A percentile compares a stretch with the other conserved stretches of the same genome.
Evolutionary conservation across 2,888 invertebrate genomes (phyloP).

Genomic region (Agrochola lychnidis): DNA sequence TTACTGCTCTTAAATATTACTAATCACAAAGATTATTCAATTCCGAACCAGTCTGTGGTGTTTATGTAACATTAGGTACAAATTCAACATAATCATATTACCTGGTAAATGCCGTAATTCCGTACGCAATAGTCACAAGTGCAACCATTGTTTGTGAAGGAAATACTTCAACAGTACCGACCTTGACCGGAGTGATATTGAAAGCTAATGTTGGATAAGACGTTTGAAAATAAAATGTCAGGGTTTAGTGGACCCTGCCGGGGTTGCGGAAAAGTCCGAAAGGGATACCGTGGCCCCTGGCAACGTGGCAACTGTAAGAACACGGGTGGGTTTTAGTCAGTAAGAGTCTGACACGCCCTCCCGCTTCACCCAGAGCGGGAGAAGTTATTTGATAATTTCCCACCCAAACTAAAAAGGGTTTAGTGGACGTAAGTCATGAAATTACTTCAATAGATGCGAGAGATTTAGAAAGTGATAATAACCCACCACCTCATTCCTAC

Average conservation of each 20-base stretch:
- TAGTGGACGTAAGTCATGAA: neutral
- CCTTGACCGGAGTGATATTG: slow-evolving; percentile 53
- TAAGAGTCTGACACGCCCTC: too few relatives aligned
- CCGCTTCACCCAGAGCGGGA: too few relatives aligned
- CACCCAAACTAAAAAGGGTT: slow-evolving; percentile 2
- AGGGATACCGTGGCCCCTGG: too few relatives aligned
- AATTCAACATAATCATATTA: slow-evolving; percentile 23
- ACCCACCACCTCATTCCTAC: neutral
- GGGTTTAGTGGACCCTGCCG: neutral
- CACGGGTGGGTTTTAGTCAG: too few relatives aligned
- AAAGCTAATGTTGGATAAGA: slow-evolving; percentile 25
- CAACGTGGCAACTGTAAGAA: too few relatives aligned
- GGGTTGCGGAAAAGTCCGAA: too few relatives aligned
- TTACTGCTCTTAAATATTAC: slow-evolving; percentile 1
- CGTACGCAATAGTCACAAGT: slow-evolving; percentile 11
- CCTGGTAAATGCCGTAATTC: slow-evolving; percentile 23
- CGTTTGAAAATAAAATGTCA: slow-evolving; percentile 15
- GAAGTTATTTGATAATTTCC: too few relatives aligned
- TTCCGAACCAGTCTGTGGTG: neutral
- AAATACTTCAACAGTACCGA: slow-evolving; percentile 28
- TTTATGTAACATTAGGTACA: slow-evolving; percentile 38
- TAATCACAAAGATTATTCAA: slow-evolving; percentile 11
- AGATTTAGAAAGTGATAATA: neutral
- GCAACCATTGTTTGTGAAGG: slow-evolving; percentile 29
- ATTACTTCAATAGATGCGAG: too few relatives aligned